Evolutionary conservation across 2,888 invertebrate species (phyloP), one percentile per base, ranked within the genome.

Genomic region (Rhodophaea formosa): DNA sequence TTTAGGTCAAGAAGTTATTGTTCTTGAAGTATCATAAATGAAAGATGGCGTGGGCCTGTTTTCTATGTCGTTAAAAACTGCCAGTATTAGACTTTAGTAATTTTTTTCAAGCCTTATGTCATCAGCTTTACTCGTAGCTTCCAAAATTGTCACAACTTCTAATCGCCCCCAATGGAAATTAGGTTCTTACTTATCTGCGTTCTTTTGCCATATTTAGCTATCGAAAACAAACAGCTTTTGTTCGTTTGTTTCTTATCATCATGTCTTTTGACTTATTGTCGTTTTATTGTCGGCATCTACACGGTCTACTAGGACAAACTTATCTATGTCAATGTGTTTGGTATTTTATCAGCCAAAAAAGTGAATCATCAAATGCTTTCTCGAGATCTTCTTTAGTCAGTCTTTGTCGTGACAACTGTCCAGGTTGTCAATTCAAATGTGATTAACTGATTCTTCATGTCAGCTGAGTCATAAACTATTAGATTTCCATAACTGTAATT

Each of bases 231-330:
- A 43, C 29, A 43, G 23, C 8, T 29, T 23, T 46, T 29, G n/a
- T 53, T 43, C 14, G 23, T 43, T 43, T 43, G 16, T 32, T 3
- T 29, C 29, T 43, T 53, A 53, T 53, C 53, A 29, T 14, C 39
- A 42, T 17, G 17, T 23, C 23, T 8, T 29, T 1, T 42, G 12
- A 23, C 8, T 23, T 53, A 23, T 29, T 14, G 0, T 14, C 16
- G 23, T 23, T 53, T 53, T 42, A 53, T 53, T 53, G 29, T 43
- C 8, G 14, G 10, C 29, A 43, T n/a, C 17, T 17, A n/a, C 14
- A 29, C n/a, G 8, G 3, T 29, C 14, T 23, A 14, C 14, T 17
- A 29, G 29, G 10, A 3, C 53, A 42, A 43, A 42, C 23, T 29
- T 12, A 32, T 15, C 8, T 32, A 15, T 12, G 12, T 17, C 46